phyloP scores from a whole-genome alignment of 2,888 invertebrate genomes.

The Arctia plantaginis region DNA sequence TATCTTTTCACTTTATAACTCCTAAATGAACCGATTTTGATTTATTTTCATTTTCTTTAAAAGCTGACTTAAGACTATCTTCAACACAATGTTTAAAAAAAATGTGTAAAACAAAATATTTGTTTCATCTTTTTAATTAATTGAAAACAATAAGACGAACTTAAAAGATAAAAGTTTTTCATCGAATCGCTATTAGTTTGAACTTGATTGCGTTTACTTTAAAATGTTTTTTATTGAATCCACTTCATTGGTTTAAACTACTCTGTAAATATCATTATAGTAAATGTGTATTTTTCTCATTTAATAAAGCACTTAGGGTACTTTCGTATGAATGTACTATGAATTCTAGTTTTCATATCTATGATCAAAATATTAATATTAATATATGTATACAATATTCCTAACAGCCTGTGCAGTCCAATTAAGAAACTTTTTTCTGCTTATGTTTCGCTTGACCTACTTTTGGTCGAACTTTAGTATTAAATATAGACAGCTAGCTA shows the following conservation, averaged over 20 bases:
- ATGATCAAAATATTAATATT: not conserved
- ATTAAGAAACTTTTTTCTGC: not conserved
- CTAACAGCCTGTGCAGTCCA: not conserved
- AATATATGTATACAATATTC: not conserved
- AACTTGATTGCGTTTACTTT: not conserved
- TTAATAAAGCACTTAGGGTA: not conserved
- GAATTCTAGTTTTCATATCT: not conserved
- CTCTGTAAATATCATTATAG: too few species aligned
- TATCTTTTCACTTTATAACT: too few species aligned
- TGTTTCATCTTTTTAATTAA: too few species aligned
- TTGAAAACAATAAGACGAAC: too few species aligned
- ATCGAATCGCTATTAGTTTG: not conserved
- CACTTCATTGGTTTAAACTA: not conserved
- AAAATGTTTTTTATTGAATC: not conserved
- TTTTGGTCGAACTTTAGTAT: not conserved
- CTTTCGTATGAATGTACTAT: too few species aligned
- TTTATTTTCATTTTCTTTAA: too few species aligned
- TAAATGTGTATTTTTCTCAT: too few species aligned
- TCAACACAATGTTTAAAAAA: too few species aligned
- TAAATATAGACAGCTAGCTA: too few species aligned
- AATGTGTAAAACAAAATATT: too few species aligned
- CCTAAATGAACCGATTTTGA: too few species aligned
- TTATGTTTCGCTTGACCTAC: not conserved
- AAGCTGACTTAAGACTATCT: too few species aligned
- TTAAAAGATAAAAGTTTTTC: not conserved